Conservation (phyloP, 2,888 invertebrate species). For the Imbricaverruca yamaguchii region DNA sequence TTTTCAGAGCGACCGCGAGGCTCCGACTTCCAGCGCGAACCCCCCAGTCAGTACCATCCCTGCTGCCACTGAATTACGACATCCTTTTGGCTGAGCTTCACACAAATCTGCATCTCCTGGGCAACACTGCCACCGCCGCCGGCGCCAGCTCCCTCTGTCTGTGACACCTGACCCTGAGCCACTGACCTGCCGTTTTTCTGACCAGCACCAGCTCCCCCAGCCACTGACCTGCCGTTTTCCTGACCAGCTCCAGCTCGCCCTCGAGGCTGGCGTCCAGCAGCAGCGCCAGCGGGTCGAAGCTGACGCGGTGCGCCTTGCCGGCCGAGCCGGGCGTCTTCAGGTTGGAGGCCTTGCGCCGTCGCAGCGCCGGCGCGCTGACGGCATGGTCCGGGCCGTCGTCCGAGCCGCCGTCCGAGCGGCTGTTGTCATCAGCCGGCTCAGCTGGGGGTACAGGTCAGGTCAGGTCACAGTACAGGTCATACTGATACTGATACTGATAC, state of each 20-base stretch:
- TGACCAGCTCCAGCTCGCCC: conserved; percentile 93
- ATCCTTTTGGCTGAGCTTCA: too few species aligned
- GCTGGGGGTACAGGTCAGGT: conserved; percentile 10
- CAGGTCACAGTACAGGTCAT: too few species aligned
- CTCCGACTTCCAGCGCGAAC: too few species aligned
- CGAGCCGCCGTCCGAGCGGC: conserved; percentile 36
- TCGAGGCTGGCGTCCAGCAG: conserved; percentile 94
- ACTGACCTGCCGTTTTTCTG: conserved; percentile 71
- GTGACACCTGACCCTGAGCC: neutral
- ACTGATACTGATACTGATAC: too few species aligned
- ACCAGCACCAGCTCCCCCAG: conserved; percentile 76
- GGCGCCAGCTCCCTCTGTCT: neutral
- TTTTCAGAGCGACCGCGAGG: too few species aligned
- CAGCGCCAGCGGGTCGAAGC: conserved; percentile 94
- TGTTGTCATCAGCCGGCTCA: conserved; percentile 36
- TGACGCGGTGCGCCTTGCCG: conserved; percentile 59
- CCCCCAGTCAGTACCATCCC: too few species aligned
- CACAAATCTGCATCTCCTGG: neutral
- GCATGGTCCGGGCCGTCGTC: neutral
- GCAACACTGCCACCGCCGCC: neutral
- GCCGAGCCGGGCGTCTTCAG: conserved; percentile 51
- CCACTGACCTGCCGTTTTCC: conserved; percentile 67
- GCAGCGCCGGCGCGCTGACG: conserved; percentile 42
- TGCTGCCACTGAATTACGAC: too few species aligned
- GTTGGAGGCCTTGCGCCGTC: conserved; percentile 70